Evolutionary conservation across 2,797 vertebrate species (phyloP), one percentile per base, ranked within the genome.

Genomic region (Gambusia yucatana): DNA sequence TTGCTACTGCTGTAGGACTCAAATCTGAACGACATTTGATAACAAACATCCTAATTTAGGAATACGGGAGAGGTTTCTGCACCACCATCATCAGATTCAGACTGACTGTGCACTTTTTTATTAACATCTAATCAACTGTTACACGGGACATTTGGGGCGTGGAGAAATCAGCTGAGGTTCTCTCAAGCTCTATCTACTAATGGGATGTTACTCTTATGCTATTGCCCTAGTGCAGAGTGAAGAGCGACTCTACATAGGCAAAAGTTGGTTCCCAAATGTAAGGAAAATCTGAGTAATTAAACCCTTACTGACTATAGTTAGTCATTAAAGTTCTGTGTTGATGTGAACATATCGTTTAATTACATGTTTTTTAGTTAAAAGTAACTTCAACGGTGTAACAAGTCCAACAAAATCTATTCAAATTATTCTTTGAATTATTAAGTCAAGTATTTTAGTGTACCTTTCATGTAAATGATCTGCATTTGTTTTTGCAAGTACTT

Each of bases 391-490:
- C 20, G 41, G 22, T 67, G 59, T 10, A 39, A 69, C 39, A n/a
- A 43, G 25, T 44, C 11, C 39, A 69, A 69, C 13, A 44, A 39
- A 22, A 41, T 67, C 20, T 41, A 41, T 25, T 67, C 8, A 67
- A 67, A 67, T 41, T 20, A 67, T 41, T 11, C 20, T 25, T 41
- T 10, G 46, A 22, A 52, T 46, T 61, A 39, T 17, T 78, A 73
- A 22, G 44, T 41, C 0, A 74, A 70, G 57, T 78, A 9, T 65
- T 81, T 28, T 25, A 0, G 30, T 77, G 76, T 75, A 28, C 41
- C 11, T 80, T 83, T 72, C 28, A 59, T 57, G 57, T 1, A 1
- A 46, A 13, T 36, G 3, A 47, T 11, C 28, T 72, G 20, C 20
- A 36, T 73, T 22, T 39, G 17, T 50, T 3, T 46, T 25, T 30